Evolutionary conservation across 2,888 invertebrate genomes (phyloP), one percentile per base, ranked within the genome.

Genomic region (Torymus tubicola): DNA sequence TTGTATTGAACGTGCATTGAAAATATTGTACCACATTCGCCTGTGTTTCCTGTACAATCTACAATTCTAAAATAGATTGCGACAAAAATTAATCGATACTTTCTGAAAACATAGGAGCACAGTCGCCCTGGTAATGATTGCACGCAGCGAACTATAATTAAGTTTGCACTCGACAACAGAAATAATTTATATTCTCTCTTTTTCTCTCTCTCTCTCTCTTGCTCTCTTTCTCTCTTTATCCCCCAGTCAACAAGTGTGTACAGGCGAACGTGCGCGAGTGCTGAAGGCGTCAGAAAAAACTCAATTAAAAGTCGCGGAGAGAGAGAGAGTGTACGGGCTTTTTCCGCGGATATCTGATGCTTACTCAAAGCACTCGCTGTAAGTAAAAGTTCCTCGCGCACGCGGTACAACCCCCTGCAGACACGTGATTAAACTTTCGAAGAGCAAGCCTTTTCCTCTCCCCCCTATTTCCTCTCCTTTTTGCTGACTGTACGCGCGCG

Each of bases 351-450:
- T 68, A 68, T 50, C 74, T 12, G 72, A 72, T 63, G 60, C n/a
- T 60, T 14, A 24, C 64, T 16, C 55, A 31, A 53, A 55, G 57
- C 13, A 50, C 74, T 50, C 16, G 5, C 60, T 1, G 18, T 50
- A 31, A 69, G 71, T 65, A 71, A 42, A 72, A 68, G 55, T 42
- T 72, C n/a, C 2, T 64, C 52, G 42, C 8, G 42, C 31, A 31
- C 42, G 42, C 16, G 31, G 60, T 65, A 64, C 16, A 65, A 18
- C 24, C 42, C 42, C 42, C 8, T 8, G 42, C 80, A 53, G 75
- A 67, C 75, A 74, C 75, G 80, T 75, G 80, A 80, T 80, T 80
- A 75, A 75, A 80, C 75, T 80, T 75, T 64, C 42, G 18, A 75
- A 31, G 69, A 73, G 53, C 42, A 63, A 73, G 53, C 42, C 50